phyloP scores from a whole-genome alignment of 2,797 vertebrate genomes.

The Mallotus villosus region DNA sequence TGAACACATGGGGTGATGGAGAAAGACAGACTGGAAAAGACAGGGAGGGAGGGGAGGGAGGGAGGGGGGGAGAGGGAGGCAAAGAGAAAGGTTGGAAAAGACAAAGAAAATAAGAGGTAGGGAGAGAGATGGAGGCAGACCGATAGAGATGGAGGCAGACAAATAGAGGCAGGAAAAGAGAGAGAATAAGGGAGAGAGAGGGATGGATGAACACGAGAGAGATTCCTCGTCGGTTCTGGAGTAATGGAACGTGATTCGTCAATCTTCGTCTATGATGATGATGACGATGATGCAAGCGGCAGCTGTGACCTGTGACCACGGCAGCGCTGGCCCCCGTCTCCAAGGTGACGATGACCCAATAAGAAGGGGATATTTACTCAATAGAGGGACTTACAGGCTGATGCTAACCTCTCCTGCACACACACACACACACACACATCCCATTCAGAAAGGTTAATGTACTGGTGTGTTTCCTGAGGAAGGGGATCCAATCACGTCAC shows the following conservation, averaged over 20 bases:
- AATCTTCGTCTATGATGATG: too few relatives aligned
- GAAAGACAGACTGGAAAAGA: neutral
- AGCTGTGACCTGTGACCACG: too few relatives aligned
- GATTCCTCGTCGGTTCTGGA: too few relatives aligned
- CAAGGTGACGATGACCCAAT: conserved; percentile 40
- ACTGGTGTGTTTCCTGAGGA: too few relatives aligned
- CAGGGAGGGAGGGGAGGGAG: neutral
- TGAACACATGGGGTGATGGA: neutral
- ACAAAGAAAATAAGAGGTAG: too few relatives aligned
- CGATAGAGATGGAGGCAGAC: neutral
- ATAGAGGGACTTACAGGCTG: conserved; percentile 64
- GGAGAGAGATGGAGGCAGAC: neutral
- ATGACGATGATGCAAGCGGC: too few relatives aligned
- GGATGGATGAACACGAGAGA: neutral
- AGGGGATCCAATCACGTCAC: neutral
- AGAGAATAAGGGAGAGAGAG: neutral
- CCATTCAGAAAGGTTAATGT: too few relatives aligned
- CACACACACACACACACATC: neutral
- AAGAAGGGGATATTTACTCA: conserved; percentile 59
- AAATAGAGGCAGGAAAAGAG: neutral
- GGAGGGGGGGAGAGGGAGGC: too few relatives aligned
- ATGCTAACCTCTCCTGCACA: conserved; percentile 42
- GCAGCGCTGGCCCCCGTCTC: conserved; percentile 29
- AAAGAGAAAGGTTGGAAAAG: too few relatives aligned
- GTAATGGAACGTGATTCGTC: too few relatives aligned